Percentiles rank a stretch among this genome's conserved stretches.
Evolutionary conservation across 2,888 invertebrate genomes (phyloP).

Genomic region (Anodontia alba): DNA sequence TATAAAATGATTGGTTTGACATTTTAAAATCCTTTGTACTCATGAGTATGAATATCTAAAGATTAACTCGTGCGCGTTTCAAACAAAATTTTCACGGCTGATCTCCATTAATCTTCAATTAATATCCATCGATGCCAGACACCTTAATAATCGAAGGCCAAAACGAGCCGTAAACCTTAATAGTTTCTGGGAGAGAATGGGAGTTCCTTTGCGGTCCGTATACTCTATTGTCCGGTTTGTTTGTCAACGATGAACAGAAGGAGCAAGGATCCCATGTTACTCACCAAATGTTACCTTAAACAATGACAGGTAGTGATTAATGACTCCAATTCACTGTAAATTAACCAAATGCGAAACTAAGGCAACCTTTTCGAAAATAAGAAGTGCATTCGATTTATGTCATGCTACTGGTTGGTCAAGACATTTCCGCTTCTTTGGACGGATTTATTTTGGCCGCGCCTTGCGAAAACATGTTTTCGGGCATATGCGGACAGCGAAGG

Average conservation of each 20-base stretch:
- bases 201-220: not conserved
- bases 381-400: no score
- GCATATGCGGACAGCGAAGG: no score
- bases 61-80: slow-evolving; percentile 55
- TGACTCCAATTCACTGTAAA: slow-evolving; percentile 32
- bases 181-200: not conserved
- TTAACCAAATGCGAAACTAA: no score
- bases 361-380: no score
- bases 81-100: slow-evolving; percentile 54
- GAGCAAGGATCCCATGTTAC: not conserved
- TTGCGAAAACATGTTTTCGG: no score
- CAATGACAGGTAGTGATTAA: slow-evolving; percentile 51
- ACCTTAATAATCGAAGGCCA: slow-evolving; percentile 14
- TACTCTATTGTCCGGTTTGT: not conserved
- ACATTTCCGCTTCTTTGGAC: no score
- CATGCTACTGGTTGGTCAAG: no score
- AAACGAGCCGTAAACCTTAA: not conserved
- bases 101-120: slow-evolving; percentile 53
- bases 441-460: no score
- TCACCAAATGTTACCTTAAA: slow-evolving; percentile 51
- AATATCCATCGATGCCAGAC: slow-evolving; percentile 54
- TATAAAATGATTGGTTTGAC: slow-evolving; percentile 34
- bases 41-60: slow-evolving; percentile 59
- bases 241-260: slow-evolving; percentile 10
- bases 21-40: slow-evolving; percentile 35